These are phyloP conservation scores for Phlogophora meticulosa DNA, from an alignment of 2,888 invertebrate genomes.

Conservation along the genomic window DNA sequence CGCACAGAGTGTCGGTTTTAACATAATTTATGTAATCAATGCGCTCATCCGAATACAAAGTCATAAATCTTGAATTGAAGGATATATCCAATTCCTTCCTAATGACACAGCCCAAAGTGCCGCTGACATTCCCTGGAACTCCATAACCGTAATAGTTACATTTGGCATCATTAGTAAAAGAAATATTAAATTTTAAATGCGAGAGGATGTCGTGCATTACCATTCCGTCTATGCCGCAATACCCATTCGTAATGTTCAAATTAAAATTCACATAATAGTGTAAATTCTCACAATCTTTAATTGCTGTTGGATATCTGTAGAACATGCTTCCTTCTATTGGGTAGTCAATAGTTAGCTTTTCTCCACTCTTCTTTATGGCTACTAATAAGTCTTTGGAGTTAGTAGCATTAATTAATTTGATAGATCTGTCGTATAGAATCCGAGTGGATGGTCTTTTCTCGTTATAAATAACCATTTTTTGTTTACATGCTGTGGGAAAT, in stretches of 20 bases:
- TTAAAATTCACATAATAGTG: constrained; percentile 65
- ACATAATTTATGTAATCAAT: constrained; percentile 70
- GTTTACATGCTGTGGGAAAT: constrained; percentile 74
- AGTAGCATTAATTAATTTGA: constrained; percentile 62
- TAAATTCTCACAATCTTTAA: constrained; percentile 69
- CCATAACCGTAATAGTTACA: constrained; percentile 70
- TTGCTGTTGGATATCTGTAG: constrained; percentile 77
- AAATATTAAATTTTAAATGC: constrained; percentile 71
- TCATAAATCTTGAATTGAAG: constrained; percentile 79
- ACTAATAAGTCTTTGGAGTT: constrained; percentile 44
- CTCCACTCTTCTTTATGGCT: constrained; percentile 47
- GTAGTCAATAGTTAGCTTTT: constrained; percentile 66
- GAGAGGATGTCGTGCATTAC: constrained; percentile 73
- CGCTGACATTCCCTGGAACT: constrained; percentile 59
- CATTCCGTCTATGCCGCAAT: constrained; percentile 77
- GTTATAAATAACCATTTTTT: constrained; percentile 67
- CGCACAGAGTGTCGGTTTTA: constrained; percentile 72
- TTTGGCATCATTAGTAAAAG: constrained; percentile 51
- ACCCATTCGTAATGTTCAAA: constrained; percentile 61
- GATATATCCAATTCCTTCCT: constrained; percentile 74
- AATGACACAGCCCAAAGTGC: constrained; percentile 73
- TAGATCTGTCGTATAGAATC: constrained; percentile 71
- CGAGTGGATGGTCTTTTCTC: constrained; percentile 60
- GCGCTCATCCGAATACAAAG: constrained; percentile 64
- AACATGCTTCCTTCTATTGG: constrained; percentile 75